These are phyloP conservation scores for Ptychobarbus kaznakovi DNA, from an alignment of 2,797 vertebrate species.

Conservation along the genomic window DNA sequence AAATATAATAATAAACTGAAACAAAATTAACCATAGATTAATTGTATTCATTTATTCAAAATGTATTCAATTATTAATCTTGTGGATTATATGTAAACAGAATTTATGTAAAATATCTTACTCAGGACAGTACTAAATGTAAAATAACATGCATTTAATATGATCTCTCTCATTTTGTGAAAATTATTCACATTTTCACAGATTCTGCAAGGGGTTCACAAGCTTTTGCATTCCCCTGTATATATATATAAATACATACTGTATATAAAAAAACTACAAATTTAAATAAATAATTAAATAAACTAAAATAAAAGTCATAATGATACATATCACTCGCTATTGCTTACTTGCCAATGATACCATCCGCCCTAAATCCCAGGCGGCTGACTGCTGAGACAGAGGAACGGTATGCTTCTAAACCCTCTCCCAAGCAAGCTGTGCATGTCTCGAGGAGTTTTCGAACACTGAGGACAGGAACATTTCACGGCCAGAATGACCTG, in stretches of 20 bases:
- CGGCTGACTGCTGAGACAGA: background rate
- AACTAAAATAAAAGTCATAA: background rate
- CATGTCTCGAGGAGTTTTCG: background rate
- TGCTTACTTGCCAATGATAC: background rate
- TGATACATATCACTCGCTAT: background rate
- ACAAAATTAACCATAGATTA: background rate
- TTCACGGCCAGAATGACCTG: constrained; percentile 18
- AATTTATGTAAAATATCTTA: no score
- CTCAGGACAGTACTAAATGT: no score
- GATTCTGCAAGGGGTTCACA: no score
- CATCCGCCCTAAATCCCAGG: no score
- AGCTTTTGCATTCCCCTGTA: background rate
- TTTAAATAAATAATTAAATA: background rate
- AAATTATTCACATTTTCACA: no score
- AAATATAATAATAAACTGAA: background rate
- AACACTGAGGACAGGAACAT: background rate
- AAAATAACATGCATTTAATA: no score
- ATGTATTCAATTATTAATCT: no score
- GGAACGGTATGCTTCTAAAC: background rate
- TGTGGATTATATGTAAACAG: background rate
- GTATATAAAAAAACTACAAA: no score
- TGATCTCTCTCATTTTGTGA: no score
- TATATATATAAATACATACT: no score
- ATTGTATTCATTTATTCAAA: no score
- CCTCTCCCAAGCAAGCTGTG: constrained; percentile 2